Base-by-base conservation (phyloP, 2,797 vertebrate genomes). In the Gobio occitaniae region DNA sequence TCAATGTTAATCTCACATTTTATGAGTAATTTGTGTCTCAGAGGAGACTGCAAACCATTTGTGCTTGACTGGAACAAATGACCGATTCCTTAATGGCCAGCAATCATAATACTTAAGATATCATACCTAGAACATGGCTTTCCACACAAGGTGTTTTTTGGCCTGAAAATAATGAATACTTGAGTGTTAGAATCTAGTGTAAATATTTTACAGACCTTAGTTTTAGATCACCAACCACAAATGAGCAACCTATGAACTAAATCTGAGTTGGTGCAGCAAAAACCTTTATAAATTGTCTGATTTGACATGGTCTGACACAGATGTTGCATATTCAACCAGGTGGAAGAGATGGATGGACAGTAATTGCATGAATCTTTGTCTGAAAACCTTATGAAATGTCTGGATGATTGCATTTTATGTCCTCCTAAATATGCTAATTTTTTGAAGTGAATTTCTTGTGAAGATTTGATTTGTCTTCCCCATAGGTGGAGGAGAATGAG, bases 401-500 rank as follows among this genome's bases (percentile, higher is more conserved):
- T 19, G 52, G 36, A 63, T 61, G 17, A 63, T 82, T 54, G 8
- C 56, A 25, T 56, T 54, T 76, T 2, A 41, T 56, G 12, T 38
- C 6, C 32, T 56, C 17, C 54, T 32, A 32, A 71, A 48, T 21
- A 36, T 61, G 38, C 19, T 6, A 0, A 25, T 25, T 69, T 77
- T 44, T 32, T 59, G 0, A 63, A 36, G 8, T 54, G 32, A 5
- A 41, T 84, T 44, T 61, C n/a, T 71, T 47, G 36, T 44, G 15
- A 21, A 47, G 32, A 15, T 81, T 38, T 78, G 29, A 69, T 63
- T 36, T 8, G 4, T 86, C 10, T 87, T 83, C 48, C 13, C 9
- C 41, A 61, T 89, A 99, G 98, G 96, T 99, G 83, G 98, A 99
- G 83, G 98, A 99, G 93, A 99, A 99, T 0, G 98, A 99, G 91